These are phyloP conservation scores for Palythoa grandis DNA, from an alignment of 92 coral and sea anemone genomes.

Conservation along the genomic window DNA sequence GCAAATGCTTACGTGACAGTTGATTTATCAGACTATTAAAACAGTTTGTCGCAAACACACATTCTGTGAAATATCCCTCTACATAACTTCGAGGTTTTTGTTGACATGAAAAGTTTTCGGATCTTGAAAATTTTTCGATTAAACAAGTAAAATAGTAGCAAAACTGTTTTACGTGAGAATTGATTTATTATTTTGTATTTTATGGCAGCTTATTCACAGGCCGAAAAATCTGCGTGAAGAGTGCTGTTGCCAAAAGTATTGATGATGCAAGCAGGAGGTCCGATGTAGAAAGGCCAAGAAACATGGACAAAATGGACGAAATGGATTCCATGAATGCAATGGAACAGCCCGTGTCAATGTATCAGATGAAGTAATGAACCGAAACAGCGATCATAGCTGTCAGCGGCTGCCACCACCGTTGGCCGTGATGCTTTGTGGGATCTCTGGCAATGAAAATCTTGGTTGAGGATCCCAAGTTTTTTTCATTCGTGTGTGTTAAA, in stretches of 20 bases:
- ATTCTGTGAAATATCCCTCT: not conserved
- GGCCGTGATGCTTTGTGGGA: not conserved
- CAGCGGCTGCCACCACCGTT: not conserved
- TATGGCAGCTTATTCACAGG: constrained; percentile 33
- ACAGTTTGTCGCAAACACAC: not conserved
- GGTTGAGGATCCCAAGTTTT: not conserved
- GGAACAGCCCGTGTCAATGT: constrained; percentile 25
- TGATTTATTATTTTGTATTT: not conserved
- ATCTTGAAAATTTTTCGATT: not conserved
- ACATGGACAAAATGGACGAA: constrained; percentile 29
- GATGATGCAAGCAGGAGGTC: constrained; percentile 21
- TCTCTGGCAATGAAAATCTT: not conserved
- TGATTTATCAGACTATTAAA: not conserved
- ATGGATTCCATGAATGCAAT: constrained; percentile 19
- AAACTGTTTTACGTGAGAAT: not conserved
- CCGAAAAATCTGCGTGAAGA: constrained; percentile 29
- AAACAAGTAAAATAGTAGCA: not conserved
- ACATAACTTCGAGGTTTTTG: not conserved
- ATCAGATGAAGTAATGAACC: constrained; percentile 11
- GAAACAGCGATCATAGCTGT: not conserved
- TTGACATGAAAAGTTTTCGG: not conserved
- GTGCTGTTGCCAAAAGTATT: constrained; percentile 30
- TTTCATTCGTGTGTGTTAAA: not conserved
- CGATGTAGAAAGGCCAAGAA: not conserved
- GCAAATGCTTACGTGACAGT: not conserved